Conservation (phyloP, 2,113 vertebrate genomes). For the Petrocephalus microphthalmus region DNA sequence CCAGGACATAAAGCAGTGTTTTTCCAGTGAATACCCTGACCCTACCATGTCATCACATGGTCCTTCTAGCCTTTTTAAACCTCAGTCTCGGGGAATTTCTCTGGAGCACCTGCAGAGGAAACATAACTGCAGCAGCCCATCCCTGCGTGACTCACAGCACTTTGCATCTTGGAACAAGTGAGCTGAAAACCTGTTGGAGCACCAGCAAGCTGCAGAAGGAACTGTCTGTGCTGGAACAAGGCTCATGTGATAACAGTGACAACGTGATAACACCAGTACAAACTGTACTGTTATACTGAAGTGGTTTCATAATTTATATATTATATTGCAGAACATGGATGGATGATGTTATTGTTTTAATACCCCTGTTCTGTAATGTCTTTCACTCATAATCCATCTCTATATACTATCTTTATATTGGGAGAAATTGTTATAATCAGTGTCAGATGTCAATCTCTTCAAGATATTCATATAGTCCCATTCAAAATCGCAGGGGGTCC, state of each 20-base stretch:
- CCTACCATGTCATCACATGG: not conserved
- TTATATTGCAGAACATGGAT: not conserved
- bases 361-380: not conserved
- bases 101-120: not conserved
- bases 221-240: not conserved
- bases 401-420: not conserved
- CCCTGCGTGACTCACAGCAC: not conserved
- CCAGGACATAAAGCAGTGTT: not conserved
- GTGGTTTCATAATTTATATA: not conserved
- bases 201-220: not conserved
- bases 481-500: too few species aligned
- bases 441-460: not conserved
- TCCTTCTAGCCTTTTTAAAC: not conserved
- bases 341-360: not conserved
- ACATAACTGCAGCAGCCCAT: not conserved
- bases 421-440: not conserved
- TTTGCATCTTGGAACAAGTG: not conserved
- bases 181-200: not conserved
- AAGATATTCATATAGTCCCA: not conserved
- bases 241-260: not conserved
- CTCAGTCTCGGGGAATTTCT: not conserved
- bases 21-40: not conserved
- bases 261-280: not conserved
- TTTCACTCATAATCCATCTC: not conserved
- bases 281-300: not conserved